Evolutionary conservation across 2,797 vertebrate genomes (phyloP).

Genomic region (Notamacropus eugenii): DNA sequence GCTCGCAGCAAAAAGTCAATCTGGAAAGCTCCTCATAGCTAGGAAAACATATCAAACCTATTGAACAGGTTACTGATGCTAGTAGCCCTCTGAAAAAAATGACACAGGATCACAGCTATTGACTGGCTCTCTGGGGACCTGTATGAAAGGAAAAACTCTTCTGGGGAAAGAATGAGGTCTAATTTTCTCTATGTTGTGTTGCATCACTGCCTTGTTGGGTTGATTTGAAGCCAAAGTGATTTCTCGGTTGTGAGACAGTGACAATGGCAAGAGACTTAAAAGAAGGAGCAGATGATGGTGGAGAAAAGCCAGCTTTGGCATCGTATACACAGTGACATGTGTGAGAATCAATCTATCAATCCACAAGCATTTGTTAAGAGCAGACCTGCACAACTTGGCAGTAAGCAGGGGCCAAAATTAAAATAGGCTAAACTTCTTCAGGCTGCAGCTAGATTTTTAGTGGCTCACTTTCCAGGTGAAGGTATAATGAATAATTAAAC

Average conservation of each 20-base stretch:
- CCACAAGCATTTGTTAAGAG: background rate
- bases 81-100: background rate
- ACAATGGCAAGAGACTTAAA: background rate
- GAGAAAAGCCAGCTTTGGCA: background rate
- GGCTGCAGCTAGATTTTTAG: too few relatives aligned
- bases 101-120: background rate
- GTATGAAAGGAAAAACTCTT: background rate
- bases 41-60: rapidly evolving
- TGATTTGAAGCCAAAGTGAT: background rate
- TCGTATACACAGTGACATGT: background rate
- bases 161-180: background rate
- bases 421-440: too few relatives aligned
- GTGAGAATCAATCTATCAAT: background rate
- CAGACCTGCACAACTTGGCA: too few relatives aligned
- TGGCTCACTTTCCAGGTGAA: too few relatives aligned
- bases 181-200: background rate
- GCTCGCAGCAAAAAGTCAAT: slow-evolving; percentile 57
- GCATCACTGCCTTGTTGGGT: background rate
- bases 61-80: background rate
- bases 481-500: too few relatives aligned
- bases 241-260: background rate
- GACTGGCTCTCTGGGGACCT: background rate
- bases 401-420: too few relatives aligned
- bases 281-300: background rate
- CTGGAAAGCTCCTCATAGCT: background rate